Conservation (phyloP, 2,888 invertebrate species). For the Drosophila algonquin region DNA sequence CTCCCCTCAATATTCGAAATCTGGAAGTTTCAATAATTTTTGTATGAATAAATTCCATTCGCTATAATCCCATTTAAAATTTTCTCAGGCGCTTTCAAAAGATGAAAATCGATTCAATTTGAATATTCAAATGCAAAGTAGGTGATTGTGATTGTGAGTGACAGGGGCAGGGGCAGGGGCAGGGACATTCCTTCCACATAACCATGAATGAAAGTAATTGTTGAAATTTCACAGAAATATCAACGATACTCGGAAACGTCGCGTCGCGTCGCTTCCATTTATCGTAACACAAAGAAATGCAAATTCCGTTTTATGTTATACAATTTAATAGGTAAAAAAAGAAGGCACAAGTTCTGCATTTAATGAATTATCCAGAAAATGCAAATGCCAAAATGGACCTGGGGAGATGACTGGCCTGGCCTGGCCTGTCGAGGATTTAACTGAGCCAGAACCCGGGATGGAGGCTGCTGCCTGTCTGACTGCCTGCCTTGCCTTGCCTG, state of each 20-base stretch:
- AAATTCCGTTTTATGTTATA: constrained; percentile 47
- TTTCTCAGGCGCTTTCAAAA: constrained; percentile 12
- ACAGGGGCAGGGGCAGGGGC: background rate
- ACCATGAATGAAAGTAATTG: constrained; percentile 45
- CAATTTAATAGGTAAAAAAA: constrained; percentile 57
- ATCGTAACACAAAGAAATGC: constrained; percentile 40
- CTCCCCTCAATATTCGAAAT: background rate
- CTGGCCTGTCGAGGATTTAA: constrained; percentile 13
- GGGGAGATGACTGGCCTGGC: constrained; percentile 43
- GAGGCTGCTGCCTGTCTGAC: constrained; percentile 5
- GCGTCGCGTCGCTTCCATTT: constrained; percentile 11
- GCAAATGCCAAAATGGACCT: constrained; percentile 74
- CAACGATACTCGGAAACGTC: constrained; percentile 42
- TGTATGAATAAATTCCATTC: constrained; percentile 8
- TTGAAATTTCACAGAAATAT: constrained; percentile 42
- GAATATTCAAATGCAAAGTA: constrained; percentile 40
- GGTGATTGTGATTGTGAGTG: constrained; percentile 18
- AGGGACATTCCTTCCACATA: background rate
- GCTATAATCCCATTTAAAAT: constrained; percentile 12
- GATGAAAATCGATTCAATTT: constrained; percentile 40
- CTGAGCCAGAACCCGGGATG: background rate
- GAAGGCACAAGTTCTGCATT: constrained; percentile 40
- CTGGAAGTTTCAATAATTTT: background rate
- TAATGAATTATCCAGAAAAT: constrained; percentile 59
- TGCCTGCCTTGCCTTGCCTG: constrained; percentile 24